Conservation (phyloP, 2,113 vertebrate genomes). For the Phasianus colchicus region DNA sequence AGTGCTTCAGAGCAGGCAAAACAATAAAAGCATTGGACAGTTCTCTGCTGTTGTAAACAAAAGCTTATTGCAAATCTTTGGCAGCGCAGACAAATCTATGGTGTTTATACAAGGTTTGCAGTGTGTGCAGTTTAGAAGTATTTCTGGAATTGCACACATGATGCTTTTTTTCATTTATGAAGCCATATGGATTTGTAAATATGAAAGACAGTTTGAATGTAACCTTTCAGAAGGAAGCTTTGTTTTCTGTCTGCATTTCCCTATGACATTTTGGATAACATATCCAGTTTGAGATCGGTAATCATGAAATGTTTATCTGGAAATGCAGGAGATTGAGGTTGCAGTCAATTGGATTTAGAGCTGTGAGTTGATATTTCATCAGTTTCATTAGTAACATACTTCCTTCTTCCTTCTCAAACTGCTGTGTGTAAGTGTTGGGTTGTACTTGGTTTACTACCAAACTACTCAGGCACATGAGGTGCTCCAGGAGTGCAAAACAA, state of each 20-base stretch:
- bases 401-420: neutral
- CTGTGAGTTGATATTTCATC: neutral
- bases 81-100: neutral
- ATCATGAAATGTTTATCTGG: neutral
- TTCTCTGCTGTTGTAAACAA: conserved; percentile 41
- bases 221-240: neutral
- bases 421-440: fast-evolving
- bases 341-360: neutral
- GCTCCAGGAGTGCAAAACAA: neutral
- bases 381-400: fast-evolving
- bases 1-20: conserved; percentile 32
- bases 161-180: neutral
- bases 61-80: conserved; percentile 3
- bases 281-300: neutral
- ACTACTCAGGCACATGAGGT: neutral
- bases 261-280: neutral
- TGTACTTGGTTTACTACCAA: neutral
- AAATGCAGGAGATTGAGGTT: neutral
- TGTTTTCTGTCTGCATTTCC: neutral
- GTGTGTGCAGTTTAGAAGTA: neutral
- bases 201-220: neutral
- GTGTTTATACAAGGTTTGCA: conserved; percentile 11
- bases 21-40: neutral
- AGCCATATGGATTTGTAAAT: neutral
- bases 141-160: neutral